These are phyloP conservation scores for Bruchidius siliquastri DNA, from an alignment of 2,888 invertebrate genomes.

Conservation along the genomic window DNA sequence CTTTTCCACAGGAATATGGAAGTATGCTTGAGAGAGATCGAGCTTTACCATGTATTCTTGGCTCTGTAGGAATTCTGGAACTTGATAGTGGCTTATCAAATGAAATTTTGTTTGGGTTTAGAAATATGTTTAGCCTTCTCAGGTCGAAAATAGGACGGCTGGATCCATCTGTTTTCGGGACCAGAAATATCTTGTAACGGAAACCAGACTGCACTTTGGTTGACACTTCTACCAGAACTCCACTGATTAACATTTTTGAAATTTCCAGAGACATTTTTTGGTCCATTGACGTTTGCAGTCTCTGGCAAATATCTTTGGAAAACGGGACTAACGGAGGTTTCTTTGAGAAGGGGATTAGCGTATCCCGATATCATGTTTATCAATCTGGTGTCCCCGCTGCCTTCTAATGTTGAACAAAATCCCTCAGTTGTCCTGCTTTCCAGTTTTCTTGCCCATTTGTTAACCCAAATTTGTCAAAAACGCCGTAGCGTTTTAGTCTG, in stretches of 20 bases:
- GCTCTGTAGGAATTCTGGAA: slow-evolving; percentile 21
- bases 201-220: slow-evolving; percentile 7
- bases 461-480: background rate
- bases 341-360: background rate
- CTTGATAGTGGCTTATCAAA: slow-evolving; percentile 9
- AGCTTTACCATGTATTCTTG: slow-evolving; percentile 19
- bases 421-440: background rate
- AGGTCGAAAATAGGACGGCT: slow-evolving; percentile 17
- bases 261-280: slow-evolving; percentile 5
- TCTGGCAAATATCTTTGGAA: background rate
- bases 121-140: background rate
- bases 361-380: background rate
- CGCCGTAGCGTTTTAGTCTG: too few species aligned
- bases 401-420: background rate
- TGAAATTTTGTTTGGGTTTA: background rate
- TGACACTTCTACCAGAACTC: slow-evolving; percentile 4
- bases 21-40: slow-evolving; percentile 23
- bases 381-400: background rate
- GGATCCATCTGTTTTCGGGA: slow-evolving; percentile 6
- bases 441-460: too few species aligned
- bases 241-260: background rate
- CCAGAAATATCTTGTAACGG: background rate
- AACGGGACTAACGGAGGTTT: background rate
- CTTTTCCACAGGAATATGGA: background rate
- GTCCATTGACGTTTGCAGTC: background rate